Evolutionary conservation across 2,888 invertebrate species (phyloP), one percentile per base, ranked within the genome.

Genomic region (Bombylius discolor): DNA sequence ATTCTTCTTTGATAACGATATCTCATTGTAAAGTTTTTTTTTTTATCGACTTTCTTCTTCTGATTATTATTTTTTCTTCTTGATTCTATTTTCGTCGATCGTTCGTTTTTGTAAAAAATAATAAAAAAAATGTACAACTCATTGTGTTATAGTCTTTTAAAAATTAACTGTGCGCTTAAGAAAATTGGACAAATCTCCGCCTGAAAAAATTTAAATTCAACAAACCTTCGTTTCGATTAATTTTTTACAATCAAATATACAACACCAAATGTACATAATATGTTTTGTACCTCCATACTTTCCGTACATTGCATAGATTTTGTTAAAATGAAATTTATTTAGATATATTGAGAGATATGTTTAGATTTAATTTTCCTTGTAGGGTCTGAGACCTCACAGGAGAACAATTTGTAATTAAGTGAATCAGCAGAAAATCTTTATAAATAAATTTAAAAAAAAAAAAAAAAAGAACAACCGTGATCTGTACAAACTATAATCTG

Each of bases 331-430:
- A 23, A 23, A 23, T 23, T 23, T 23, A 23, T 23, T 11, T 42
- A 11, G 47, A n/a, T 33, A 13, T n/a, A 23, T 34, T n/a, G n/a
- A n/a, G n/a, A n/a, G n/a, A 42, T 5, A 13, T 13, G 14, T 47
- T 34, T 14, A 11, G 45, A 52, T 52, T n/a, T 50, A 42, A 48
- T 45, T 42, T 56, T 49, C 52, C 56, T 55, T 55, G 52, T 45
- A 45, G 32, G 33, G 57, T 31, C 42, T 33, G 13, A 53, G 61
- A 61, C 61, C 61, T 51, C 61, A 61, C 61, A 57, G 58, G 56
- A 58, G 58, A 59, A 59, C 57, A 61, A 61, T 61, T 61, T 61
- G 59, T 61, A 59, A 61, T 61, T 57, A 59, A 54, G 51, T 61
- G 61, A 61, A 51, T 59, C 58, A 58, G 61, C 61, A 55, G 31